Conservation (phyloP, 1,140 invertebrate species). For the Drepana arcuata region DNA sequence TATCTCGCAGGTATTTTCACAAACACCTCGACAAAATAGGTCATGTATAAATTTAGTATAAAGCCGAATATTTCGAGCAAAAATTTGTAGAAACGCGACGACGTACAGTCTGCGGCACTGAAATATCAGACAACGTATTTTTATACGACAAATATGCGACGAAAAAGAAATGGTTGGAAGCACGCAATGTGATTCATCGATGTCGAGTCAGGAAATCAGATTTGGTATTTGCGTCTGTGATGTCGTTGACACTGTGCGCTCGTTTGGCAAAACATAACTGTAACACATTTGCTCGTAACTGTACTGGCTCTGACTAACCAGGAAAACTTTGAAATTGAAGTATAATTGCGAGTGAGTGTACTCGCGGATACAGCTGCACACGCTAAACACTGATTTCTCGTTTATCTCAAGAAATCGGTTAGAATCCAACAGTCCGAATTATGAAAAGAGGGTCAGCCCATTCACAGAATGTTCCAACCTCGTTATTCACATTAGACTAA, state of each 20-base stretch:
- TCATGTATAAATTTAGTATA: conserved; percentile 48
- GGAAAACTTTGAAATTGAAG: too few relatives aligned
- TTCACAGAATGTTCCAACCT: conserved; percentile 47
- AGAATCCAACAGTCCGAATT: conserved; percentile 26
- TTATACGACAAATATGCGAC: conserved; percentile 27
- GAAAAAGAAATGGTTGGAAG: conserved; percentile 39
- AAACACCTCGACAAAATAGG: conserved; percentile 47
- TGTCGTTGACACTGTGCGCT: conserved; percentile 50
- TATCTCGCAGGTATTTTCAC: conserved; percentile 43
- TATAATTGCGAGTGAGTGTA: too few relatives aligned
- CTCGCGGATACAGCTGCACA: too few relatives aligned
- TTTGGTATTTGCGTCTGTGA: conserved; percentile 42
- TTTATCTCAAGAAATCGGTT: too few relatives aligned
- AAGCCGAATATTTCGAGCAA: conserved; percentile 12
- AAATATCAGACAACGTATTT: conserved; percentile 41
- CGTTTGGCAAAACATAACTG: conserved; percentile 16
- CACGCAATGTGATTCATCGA: conserved; percentile 58
- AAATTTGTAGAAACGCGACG: conserved; percentile 24
- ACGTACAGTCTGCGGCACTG: conserved; percentile 27
- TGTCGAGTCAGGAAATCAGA: conserved; percentile 40
- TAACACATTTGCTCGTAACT: not conserved
- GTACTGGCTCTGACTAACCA: too few relatives aligned
- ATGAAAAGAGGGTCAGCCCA: conserved; percentile 45
- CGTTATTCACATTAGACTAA: conserved; percentile 51
- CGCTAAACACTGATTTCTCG: conserved; percentile 29